Evolutionary conservation across 2,113 vertebrate species (phyloP).

Genomic region (Anseranas semipalmata): DNA sequence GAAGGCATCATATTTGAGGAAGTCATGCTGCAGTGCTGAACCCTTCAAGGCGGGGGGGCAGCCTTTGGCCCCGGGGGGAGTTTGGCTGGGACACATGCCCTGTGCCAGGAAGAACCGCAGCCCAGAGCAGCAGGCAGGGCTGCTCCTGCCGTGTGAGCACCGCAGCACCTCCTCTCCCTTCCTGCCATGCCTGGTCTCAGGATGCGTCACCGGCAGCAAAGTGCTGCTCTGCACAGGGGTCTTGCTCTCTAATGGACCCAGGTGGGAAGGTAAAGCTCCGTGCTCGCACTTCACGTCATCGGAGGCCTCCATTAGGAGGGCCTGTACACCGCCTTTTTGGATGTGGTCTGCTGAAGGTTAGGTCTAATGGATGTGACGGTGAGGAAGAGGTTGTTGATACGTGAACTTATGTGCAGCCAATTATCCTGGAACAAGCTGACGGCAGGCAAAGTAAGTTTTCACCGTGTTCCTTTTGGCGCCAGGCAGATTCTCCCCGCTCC

Average conservation of each 20-base stretch:
- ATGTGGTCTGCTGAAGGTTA: background rate
- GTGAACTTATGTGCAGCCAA: background rate
- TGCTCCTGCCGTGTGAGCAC: fast-evolving
- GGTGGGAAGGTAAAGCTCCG: background rate
- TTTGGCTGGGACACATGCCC: background rate
- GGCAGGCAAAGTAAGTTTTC: background rate
- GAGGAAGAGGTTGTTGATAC: background rate
- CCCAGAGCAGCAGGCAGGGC: fast-evolving
- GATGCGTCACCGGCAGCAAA: background rate
- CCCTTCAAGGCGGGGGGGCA: background rate
- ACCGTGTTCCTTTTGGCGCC: fast-evolving
- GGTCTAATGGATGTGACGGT: background rate
- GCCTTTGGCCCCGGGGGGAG: background rate
- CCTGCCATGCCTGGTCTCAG: background rate
- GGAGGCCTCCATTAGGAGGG: background rate
- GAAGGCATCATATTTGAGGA: fast-evolving
- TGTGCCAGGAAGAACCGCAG: background rate
- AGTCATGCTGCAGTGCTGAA: background rate
- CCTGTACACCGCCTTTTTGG: fast-evolving
- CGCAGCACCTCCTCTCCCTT: background rate
- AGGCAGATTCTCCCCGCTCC: fast-evolving
- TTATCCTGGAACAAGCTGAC: background rate
- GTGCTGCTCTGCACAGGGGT: background rate
- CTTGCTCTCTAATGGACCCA: background rate
- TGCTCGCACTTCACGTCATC: fast-evolving